phyloP scores from a whole-genome alignment of 1,140 invertebrate genomes.

The Drosophila malerkotliana region DNA sequence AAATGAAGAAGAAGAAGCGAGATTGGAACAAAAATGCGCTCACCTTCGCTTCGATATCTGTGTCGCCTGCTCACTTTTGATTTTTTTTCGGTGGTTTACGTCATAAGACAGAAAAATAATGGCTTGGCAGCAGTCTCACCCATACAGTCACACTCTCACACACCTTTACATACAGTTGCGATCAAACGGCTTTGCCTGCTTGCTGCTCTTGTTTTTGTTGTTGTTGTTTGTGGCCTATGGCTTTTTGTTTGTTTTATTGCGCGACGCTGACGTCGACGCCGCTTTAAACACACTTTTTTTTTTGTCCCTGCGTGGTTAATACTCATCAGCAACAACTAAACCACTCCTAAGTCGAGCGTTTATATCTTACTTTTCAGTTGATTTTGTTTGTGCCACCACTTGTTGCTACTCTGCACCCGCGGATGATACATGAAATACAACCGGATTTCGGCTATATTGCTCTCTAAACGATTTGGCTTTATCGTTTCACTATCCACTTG shows the following conservation, averaged over 20 bases:
- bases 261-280: conserved; percentile 38
- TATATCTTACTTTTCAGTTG: conserved; percentile 23
- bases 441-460: conserved; percentile 2
- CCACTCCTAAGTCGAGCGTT: background rate
- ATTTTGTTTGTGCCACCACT: conserved; percentile 34
- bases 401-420: conserved; percentile 37
- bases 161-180: conserved; percentile 25
- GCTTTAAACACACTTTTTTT: conserved; percentile 30
- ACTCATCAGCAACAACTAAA: conserved; percentile 7
- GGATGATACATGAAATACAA: conserved; percentile 24
- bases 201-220: conserved; percentile 5
- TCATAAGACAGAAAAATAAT: conserved; percentile 81
- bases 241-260: conserved; percentile 55
- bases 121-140: conserved; percentile 66
- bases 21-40: conserved; percentile 61
- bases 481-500: conserved; percentile 18
- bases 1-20: conserved; percentile 22
- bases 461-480: conserved; percentile 10
- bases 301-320: conserved; percentile 17
- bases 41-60: conserved; percentile 68
- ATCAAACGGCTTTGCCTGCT: conserved; percentile 62
- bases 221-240: conserved; percentile 32
- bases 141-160: conserved; percentile 12
- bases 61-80: conserved; percentile 79
- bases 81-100: conserved; percentile 77